Percentiles rank a stretch among this genome's conserved stretches.
Conservation (phyloP, 2,113 vertebrate species). For the Labrus mixtus region DNA sequence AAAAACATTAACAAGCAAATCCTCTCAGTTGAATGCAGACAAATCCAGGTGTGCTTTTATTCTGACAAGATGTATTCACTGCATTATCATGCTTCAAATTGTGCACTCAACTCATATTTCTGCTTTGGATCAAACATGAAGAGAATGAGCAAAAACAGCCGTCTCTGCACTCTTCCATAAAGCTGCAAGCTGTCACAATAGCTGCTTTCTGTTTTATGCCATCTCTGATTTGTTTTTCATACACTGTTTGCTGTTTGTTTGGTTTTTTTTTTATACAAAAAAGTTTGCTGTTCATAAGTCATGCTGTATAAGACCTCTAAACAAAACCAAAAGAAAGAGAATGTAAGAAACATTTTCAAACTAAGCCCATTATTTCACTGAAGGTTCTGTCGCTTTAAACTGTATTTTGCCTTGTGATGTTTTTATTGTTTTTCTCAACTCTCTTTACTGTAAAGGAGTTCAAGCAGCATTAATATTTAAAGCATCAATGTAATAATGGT, state of each 20-base stretch:
- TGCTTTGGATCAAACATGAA: background rate
- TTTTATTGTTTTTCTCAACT: background rate
- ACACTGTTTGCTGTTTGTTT: background rate
- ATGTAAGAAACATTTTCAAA: no score
- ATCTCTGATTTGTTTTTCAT: background rate
- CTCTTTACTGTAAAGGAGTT: background rate
- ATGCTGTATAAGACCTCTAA: no score
- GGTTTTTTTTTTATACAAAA: background rate
- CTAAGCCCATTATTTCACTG: no score
- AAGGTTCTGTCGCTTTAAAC: no score
- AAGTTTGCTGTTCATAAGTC: background rate
- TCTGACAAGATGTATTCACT: background rate
- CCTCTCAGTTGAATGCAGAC: slow-evolving; percentile 1
- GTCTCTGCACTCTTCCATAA: slow-evolving; percentile 5
- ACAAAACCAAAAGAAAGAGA: background rate
- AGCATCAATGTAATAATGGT: no score
- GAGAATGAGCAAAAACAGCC: slow-evolving; percentile 1
- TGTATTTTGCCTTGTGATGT: background rate
- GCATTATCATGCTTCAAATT: background rate
- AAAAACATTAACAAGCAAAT: background rate
- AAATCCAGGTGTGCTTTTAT: slow-evolving; percentile 5
- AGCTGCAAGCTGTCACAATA: slow-evolving; percentile 5
- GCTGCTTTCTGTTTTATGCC: background rate
- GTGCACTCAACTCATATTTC: slow-evolving; percentile 6
- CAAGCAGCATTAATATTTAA: background rate